Conservation (phyloP, 2,888 invertebrate species). For the Chrysolina oricalcia region DNA sequence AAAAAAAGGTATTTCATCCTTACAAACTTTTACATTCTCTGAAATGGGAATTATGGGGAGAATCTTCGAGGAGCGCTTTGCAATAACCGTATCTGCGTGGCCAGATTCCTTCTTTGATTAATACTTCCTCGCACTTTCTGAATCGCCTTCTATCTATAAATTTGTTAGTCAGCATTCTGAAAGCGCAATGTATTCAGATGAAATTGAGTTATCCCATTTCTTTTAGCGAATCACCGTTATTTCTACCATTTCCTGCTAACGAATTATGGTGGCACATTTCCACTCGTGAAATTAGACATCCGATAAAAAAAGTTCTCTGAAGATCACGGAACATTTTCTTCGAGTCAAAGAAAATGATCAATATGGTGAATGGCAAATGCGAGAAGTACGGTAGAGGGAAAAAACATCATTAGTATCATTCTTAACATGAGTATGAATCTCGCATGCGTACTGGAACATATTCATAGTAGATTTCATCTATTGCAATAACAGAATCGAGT, state of each 20-base stretch:
- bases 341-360: background rate
- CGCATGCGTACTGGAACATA: no score
- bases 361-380: background rate
- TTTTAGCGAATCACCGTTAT: constrained; percentile 34
- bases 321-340: no score
- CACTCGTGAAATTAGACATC: background rate
- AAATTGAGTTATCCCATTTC: constrained; percentile 40
- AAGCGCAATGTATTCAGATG: constrained; percentile 42
- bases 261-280: background rate
- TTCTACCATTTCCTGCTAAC: constrained; percentile 30
- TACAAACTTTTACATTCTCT: background rate
- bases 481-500: no score
- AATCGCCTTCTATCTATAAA: constrained; percentile 42
- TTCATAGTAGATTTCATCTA: no score
- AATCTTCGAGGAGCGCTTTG: background rate
- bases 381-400: background rate
- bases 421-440: background rate
- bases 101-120: constrained; percentile 35
- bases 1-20: no score
- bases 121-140: constrained; percentile 37
- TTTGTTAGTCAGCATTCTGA: constrained; percentile 42
- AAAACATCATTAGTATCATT: no score
- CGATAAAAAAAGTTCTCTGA: background rate
- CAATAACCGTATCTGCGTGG: background rate
- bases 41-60: background rate